Evolutionary conservation across 2,113 vertebrate genomes (phyloP), one percentile per base, ranked within the genome.

Genomic region (Chloroceryle aenea): DNA sequence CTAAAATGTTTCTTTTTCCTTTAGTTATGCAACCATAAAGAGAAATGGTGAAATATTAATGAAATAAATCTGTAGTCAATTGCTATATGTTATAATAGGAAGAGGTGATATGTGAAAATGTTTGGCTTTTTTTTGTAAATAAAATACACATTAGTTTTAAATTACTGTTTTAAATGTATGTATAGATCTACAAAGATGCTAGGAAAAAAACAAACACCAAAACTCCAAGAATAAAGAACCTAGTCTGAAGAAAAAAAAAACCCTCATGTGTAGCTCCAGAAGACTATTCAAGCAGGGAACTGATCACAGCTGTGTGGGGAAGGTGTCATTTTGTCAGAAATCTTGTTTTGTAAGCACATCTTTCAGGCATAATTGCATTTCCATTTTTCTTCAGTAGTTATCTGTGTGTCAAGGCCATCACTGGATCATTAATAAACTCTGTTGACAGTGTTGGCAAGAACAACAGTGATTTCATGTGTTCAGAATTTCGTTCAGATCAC

Each of bases 171-270:
- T 56, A 73, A 68, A 43, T 48, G 2, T 58, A 20, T 88, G 48
- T 89, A 6, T 66, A 8, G 43, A 42, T 48, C n/a, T 59, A 19
- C 14, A 59, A 25, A 79, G 5, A 2, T 66, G 17, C n/a, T 38
- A 42, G 17, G 5, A 78, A 78, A 78, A 78, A 26, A 0, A n/a
- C n/a, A n/a, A n/a, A n/a, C n/a, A n/a, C n/a, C 9, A 64, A 81
- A 90, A 4, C 4, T 0, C 38, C 14, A 64, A 4, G 2, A 62
- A 14, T 17, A n/a, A 82, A 64, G 5, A 62, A 10, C 1, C 2
- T 6, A 26, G 4, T 34, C 38, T 15, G 5, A 77, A 66, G 23
- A 64, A 45, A 63, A 27, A 63, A 27, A 10, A 50, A 53, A 2
- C 19, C 38, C 4, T 66, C 34, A 30, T 74, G 14, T n/a, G 9